phyloP scores from a whole-genome alignment of 2,113 vertebrate genomes.

The Pachyramphus minor region DNA sequence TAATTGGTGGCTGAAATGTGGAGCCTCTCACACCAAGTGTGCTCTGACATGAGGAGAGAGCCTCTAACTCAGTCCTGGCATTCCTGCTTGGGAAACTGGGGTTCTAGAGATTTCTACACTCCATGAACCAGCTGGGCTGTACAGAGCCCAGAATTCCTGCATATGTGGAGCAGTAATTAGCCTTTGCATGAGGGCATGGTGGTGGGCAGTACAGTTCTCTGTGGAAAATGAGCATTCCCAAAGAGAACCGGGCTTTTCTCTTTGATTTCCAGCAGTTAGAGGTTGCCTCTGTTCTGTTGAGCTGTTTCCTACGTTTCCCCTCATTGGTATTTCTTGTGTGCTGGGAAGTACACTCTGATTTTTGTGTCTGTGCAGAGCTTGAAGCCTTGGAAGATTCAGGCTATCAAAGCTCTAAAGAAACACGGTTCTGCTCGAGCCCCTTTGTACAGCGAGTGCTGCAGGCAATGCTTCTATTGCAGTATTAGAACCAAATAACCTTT shows the following conservation, averaged over 20 bases:
- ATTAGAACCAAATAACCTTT: conserved; percentile 29
- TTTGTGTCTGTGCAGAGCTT: neutral
- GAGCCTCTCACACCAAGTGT: rapidly evolving
- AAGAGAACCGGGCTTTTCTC: neutral
- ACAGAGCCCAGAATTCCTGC: neutral
- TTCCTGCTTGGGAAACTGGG: neutral
- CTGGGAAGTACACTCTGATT: neutral
- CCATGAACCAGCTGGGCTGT: neutral
- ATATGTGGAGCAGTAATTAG: neutral
- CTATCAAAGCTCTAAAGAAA: conserved; percentile 13
- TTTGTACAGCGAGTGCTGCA: neutral
- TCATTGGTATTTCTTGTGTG: neutral
- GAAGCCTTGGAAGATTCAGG: neutral
- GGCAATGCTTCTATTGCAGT: conserved; percentile 13
- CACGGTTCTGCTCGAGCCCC: neutral
- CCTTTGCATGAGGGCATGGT: neutral
- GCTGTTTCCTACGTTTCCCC: neutral
- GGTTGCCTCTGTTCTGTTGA: neutral
- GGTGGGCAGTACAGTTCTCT: neutral
- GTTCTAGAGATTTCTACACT: neutral
- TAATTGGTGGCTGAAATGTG: neutral
- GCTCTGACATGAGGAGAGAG: neutral
- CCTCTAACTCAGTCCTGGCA: neutral
- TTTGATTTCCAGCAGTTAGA: neutral
- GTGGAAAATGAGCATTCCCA: neutral